Percentiles rank a stretch among this genome's conserved stretches.
These are phyloP conservation scores for Acanthurus tractus DNA, from an alignment of 2,797 vertebrate species.

Conservation along the genomic window DNA sequence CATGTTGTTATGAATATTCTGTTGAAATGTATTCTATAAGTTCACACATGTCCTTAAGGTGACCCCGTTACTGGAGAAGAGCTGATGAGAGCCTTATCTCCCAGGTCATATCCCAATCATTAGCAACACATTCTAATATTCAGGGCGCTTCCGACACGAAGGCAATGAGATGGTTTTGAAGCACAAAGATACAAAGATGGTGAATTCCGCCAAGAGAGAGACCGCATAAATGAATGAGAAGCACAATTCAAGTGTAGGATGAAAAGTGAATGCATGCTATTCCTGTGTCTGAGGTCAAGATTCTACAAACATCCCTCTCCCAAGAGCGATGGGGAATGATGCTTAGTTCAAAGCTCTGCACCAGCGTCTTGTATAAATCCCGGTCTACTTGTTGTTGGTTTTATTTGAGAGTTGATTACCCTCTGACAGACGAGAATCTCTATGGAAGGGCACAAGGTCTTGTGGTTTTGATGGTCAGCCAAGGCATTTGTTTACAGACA, in stretches of 20 bases:
- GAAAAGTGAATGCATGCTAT: constrained; percentile 79
- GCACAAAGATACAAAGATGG: constrained; percentile 60
- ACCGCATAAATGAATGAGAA: constrained; percentile 82
- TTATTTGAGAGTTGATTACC: constrained; percentile 87
- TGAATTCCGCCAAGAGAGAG: constrained; percentile 65
- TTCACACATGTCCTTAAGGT: constrained; percentile 22
- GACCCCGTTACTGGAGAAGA: constrained; percentile 38
- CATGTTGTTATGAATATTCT: constrained; percentile 14
- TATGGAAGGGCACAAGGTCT: constrained; percentile 79
- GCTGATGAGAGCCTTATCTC: constrained; percentile 40
- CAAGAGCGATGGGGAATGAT: constrained; percentile 77
- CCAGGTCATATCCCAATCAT: constrained; percentile 49
- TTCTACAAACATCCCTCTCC: constrained; percentile 78
- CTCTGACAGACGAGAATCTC: constrained; percentile 83
- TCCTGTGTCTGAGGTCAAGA: constrained; percentile 82
- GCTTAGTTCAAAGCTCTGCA: constrained; percentile 78
- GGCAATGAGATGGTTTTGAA: constrained; percentile 61
- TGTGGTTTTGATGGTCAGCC: constrained; percentile 85
- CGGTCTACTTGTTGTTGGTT: constrained; percentile 80
- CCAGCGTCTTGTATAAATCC: constrained; percentile 78
- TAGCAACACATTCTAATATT: constrained; percentile 45
- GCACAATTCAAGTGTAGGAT: constrained; percentile 75
- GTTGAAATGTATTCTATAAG: constrained; percentile 19
- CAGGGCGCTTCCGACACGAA: constrained; percentile 36
- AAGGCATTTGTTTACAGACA: constrained; percentile 81